Percentiles rank a stretch among this genome's conserved stretches.
phyloP scores from a whole-genome alignment of 30 jellyfish, hydroid and myxozoan species.

The Haliclystus octoradiatus region DNA sequence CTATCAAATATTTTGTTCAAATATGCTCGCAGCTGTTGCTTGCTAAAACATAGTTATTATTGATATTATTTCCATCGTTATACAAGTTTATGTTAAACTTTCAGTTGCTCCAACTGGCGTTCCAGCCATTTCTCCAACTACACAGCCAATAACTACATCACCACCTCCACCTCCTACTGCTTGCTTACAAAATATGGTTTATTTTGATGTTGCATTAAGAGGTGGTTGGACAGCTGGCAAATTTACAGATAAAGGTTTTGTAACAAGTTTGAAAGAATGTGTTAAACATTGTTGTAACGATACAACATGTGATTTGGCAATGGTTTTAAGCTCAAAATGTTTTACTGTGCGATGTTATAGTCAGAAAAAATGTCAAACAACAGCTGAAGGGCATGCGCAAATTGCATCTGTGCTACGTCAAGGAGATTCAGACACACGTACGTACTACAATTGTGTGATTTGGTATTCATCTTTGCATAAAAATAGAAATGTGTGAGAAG shows the following conservation, averaged over 20 bases:
- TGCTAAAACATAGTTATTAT: no score
- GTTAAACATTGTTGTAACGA: slow-evolving; percentile 88
- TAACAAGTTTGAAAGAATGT: slow-evolving; percentile 59
- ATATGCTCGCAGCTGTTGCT: no score
- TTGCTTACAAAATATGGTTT: slow-evolving; percentile 89
- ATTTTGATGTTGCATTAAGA: slow-evolving; percentile 80
- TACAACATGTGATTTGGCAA: slow-evolving; percentile 86
- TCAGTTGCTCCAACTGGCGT: neutral
- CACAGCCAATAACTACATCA: neutral
- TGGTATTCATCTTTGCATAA: no score
- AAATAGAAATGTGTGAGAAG: no score
- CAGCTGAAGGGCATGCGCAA: slow-evolving; percentile 97
- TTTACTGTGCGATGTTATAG: slow-evolving; percentile 85
- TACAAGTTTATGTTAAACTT: no score
- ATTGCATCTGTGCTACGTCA: slow-evolving; percentile 56
- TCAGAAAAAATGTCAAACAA: slow-evolving; percentile 80
- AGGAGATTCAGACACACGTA: no score
- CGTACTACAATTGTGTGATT: no score
- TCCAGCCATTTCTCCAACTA: neutral
- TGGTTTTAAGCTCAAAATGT: slow-evolving; percentile 86
- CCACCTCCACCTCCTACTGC: slow-evolving; percentile 12
- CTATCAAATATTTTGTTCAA: no score
- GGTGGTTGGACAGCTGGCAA: slow-evolving; percentile 99
- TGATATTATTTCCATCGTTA: no score
- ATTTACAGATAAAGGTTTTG: slow-evolving; percentile 85